Conservation (phyloP, 2,797 vertebrate genomes). For the Alauda arvensis region DNA sequence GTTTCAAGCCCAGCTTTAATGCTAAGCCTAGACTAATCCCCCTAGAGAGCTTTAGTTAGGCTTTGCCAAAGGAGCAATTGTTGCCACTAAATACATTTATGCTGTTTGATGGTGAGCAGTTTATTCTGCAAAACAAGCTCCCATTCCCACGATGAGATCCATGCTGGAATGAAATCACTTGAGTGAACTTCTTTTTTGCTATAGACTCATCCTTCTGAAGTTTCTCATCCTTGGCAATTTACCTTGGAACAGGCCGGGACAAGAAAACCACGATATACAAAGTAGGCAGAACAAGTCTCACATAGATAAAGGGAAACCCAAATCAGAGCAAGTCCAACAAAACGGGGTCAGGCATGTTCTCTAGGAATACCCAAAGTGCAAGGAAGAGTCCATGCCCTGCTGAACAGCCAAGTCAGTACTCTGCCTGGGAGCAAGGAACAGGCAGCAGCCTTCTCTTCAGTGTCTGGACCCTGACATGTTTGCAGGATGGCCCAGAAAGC, state of each 20-base stretch:
- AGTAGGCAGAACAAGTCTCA: slow-evolving; percentile 7
- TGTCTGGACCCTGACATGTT: background rate
- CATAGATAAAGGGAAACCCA: slow-evolving; percentile 53
- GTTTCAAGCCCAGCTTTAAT: slow-evolving; percentile 18
- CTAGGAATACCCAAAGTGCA: background rate
- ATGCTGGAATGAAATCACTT: slow-evolving; percentile 34
- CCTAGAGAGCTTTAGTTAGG: background rate
- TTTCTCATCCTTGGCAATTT: slow-evolving; percentile 7
- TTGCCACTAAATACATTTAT: background rate
- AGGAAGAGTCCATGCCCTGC: background rate
- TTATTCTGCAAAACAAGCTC: background rate
- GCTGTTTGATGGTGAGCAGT: background rate
- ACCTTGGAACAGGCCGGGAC: slow-evolving; percentile 28
- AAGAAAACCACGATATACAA: slow-evolving; percentile 8
- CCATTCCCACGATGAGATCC: slow-evolving; percentile 39
- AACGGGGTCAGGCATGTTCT: slow-evolving; percentile 39
- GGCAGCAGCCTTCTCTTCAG: background rate
- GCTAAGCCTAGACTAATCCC: slow-evolving; percentile 39
- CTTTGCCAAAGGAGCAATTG: slow-evolving; percentile 29
- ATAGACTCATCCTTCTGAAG: slow-evolving; percentile 40
- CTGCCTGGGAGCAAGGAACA: background rate
- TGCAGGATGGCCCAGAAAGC: background rate
- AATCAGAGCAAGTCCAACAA: slow-evolving; percentile 10
- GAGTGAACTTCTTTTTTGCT: background rate
- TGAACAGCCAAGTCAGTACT: background rate